These are phyloP conservation scores for Cnemophilus loriae DNA, from an alignment of 2,113 vertebrate genomes.

Conservation along the genomic window DNA sequence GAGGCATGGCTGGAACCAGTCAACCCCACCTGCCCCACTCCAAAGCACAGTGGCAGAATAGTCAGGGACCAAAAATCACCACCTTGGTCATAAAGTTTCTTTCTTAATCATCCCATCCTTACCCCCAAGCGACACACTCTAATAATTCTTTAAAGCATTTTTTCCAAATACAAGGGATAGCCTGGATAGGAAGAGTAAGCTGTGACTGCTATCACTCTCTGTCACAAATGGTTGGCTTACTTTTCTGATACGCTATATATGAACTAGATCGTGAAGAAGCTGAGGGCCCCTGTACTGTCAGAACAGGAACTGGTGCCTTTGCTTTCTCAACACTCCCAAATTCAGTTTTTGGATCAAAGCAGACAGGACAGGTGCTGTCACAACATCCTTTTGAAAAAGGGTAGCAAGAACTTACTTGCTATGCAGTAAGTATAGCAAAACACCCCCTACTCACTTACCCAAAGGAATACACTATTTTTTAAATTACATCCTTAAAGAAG, in stretches of 20 bases:
- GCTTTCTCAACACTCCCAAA: neutral
- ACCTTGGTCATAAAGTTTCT: neutral
- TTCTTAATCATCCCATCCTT: neutral
- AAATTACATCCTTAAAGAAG: neutral
- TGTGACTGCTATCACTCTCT: neutral
- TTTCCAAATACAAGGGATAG: neutral
- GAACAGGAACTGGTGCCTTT: neutral
- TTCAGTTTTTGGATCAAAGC: neutral
- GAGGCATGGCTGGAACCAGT: neutral
- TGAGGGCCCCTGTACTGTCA: neutral
- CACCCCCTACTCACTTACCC: neutral
- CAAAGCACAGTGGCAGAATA: neutral
- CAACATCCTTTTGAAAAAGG: neutral
- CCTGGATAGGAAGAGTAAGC: neutral
- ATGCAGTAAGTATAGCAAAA: neutral
- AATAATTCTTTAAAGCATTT: neutral
- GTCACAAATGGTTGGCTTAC: neutral
- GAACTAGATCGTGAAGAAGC: neutral
- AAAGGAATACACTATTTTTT: neutral
- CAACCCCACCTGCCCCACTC: fast-evolving
- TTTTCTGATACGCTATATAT: neutral
- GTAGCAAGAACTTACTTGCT: neutral
- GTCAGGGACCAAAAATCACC: neutral
- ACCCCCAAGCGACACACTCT: neutral
- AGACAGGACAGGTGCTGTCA: neutral